These are phyloP conservation scores for Erpornis zantholeuca DNA, from an alignment of 2,113 vertebrate species.

Conservation along the genomic window DNA sequence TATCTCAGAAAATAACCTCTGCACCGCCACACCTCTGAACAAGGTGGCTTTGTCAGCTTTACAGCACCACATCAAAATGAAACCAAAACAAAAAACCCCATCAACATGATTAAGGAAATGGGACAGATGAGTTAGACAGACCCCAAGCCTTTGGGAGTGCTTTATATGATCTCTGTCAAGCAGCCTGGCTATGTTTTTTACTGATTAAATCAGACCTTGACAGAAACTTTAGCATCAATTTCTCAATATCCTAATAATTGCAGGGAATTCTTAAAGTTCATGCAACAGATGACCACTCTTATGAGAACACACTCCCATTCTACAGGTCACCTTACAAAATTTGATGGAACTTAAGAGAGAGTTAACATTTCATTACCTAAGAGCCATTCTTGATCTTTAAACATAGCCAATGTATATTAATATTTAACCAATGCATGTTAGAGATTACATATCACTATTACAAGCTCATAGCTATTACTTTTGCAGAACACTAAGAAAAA, in stretches of 20 bases:
- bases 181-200: neutral
- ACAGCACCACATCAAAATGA: neutral
- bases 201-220: constrained; percentile 10
- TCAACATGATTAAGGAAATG: neutral
- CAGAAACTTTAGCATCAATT: neutral
- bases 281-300: neutral
- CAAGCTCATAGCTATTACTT: neutral
- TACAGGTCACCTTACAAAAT: neutral
- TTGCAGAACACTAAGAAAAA: neutral
- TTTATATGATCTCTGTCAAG: neutral
- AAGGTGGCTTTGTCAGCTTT: neutral
- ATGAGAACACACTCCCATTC: neutral
- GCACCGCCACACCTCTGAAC: neutral
- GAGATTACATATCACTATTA: constrained; percentile 27
- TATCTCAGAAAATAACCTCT: neutral
- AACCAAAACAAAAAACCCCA: neutral
- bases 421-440: constrained; percentile 44
- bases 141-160: neutral
- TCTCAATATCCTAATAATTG: neutral
- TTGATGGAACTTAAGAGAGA: neutral
- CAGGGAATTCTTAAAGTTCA: neutral
- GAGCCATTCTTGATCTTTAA: constrained; percentile 42
- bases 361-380: neutral
- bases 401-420: constrained; percentile 37
- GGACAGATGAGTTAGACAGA: neutral